A percentile compares a stretch with the other conserved stretches of the same genome.
Conservation (phyloP, 2,888 invertebrate species). For the Nineta flava region DNA sequence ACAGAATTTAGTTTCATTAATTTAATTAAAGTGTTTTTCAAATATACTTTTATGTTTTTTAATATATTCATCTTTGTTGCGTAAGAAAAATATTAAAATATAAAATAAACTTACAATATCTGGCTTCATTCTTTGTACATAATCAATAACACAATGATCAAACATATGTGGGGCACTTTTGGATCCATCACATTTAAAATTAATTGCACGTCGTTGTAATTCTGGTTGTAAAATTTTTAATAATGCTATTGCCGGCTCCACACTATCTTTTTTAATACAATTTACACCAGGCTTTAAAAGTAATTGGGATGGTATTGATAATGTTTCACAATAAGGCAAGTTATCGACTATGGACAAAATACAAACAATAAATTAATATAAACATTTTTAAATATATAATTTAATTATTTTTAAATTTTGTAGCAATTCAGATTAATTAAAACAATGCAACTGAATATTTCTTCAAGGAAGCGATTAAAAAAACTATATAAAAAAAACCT, state of each 20-base stretch:
- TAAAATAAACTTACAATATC: background rate
- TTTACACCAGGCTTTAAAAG: slow-evolving; percentile 33
- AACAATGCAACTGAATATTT: too few species aligned
- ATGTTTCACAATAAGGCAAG: slow-evolving; percentile 36
- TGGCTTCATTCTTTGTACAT: background rate
- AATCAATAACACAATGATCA: slow-evolving; percentile 17
- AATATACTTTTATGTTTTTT: too few species aligned
- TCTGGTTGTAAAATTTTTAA: slow-evolving; percentile 48
- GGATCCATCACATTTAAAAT: slow-evolving; percentile 35
- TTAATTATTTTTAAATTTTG: background rate
- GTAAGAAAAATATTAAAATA: too few species aligned
- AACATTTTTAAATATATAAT: background rate
- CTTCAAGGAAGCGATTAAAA: too few species aligned
- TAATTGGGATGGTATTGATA: slow-evolving; percentile 20
- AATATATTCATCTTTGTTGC: too few species aligned
- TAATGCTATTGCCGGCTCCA: slow-evolving; percentile 44
- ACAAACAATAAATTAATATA: slow-evolving; percentile 1
- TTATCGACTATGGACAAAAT: slow-evolving; percentile 27
- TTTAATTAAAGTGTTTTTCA: too few species aligned
- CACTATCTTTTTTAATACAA: slow-evolving; percentile 46
- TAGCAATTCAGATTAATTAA: too few species aligned
- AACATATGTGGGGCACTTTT: slow-evolving; percentile 39
- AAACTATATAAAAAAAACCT: too few species aligned
- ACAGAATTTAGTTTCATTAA: too few species aligned
- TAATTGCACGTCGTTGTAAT: slow-evolving; percentile 39